Conservation (phyloP, 2,113 vertebrate genomes). For the Arizona elegans region DNA sequence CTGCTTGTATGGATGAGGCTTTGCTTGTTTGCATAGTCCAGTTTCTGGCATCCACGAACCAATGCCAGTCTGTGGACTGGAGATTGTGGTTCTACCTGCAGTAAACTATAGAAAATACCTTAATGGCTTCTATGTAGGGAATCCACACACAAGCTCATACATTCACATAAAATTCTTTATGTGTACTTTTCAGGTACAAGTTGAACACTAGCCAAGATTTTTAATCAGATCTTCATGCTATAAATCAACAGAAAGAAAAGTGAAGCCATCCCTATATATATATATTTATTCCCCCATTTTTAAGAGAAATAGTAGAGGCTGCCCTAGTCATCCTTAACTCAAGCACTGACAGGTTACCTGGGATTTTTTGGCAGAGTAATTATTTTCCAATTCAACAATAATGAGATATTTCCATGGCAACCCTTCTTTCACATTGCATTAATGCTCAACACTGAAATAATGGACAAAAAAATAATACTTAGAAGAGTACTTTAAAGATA, state of each 20-base stretch:
- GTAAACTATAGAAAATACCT: conserved; percentile 37
- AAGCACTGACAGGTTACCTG: conserved; percentile 78
- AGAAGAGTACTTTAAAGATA: conserved; percentile 67
- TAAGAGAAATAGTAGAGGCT: conserved; percentile 59
- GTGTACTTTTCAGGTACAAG: conserved; percentile 22
- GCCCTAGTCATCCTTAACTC: conserved; percentile 78
- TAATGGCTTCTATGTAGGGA: conserved; percentile 18
- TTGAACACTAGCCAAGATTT: conserved; percentile 42
- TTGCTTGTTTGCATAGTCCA: no score
- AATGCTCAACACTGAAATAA: conserved; percentile 69
- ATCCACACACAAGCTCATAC: no score
- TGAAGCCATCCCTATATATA: neutral
- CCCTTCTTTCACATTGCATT: conserved; percentile 71
- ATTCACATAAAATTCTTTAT: conserved; percentile 46
- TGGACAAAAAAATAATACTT: conserved; percentile 64
- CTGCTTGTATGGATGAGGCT: no score
- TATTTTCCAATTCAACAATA: conserved; percentile 86
- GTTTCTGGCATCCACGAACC: no score
- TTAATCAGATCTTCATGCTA: conserved; percentile 38
- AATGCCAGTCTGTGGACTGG: no score
- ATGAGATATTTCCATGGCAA: conserved; percentile 87
- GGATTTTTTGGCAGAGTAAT: conserved; percentile 82
- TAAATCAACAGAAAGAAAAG: conserved; percentile 13
- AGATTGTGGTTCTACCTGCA: neutral
- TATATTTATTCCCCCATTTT: conserved; percentile 10